These are phyloP conservation scores for Neodiprion pinetum DNA, from an alignment of 1,140 invertebrate species.

Conservation along the genomic window DNA sequence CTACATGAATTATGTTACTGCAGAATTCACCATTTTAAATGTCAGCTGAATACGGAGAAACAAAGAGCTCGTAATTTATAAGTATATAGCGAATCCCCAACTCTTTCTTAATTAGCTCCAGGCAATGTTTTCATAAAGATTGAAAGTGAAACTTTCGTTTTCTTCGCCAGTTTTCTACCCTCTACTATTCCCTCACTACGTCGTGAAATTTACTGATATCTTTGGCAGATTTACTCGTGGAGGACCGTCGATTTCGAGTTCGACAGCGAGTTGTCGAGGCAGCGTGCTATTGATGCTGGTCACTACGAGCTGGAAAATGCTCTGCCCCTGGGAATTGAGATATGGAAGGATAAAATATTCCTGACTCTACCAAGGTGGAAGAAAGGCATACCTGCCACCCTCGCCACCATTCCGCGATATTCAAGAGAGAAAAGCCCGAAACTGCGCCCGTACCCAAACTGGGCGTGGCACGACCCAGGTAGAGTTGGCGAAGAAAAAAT, in stretches of 20 bases:
- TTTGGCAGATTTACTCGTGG: slow-evolving; percentile 64
- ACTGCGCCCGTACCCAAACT: slow-evolving; percentile 76
- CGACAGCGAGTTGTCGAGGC: slow-evolving; percentile 55
- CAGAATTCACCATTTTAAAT: no score
- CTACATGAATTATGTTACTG: no score
- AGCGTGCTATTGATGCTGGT: slow-evolving; percentile 60
- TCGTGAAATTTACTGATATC: slow-evolving; percentile 40
- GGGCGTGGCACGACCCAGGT: slow-evolving; percentile 73
- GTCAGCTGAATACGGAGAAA: no score
- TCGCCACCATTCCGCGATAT: slow-evolving; percentile 66
- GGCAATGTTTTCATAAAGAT: background rate
- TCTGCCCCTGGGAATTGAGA: slow-evolving; percentile 75
- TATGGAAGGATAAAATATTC: slow-evolving; percentile 71
- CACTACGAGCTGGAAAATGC: slow-evolving; percentile 75
- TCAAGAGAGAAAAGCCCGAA: slow-evolving; percentile 66
- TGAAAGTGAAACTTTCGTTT: slow-evolving; percentile 28
- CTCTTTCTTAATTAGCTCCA: no score
- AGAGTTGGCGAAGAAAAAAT: slow-evolving; percentile 30
- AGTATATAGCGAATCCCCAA: no score
- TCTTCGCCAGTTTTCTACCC: slow-evolving; percentile 24
- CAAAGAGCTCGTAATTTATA: no score
- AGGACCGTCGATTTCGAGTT: slow-evolving; percentile 67
- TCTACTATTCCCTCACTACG: slow-evolving; percentile 7
- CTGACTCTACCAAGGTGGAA: slow-evolving; percentile 83
- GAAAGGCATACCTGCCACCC: slow-evolving; percentile 74